phyloP scores from a whole-genome alignment of 2,113 vertebrate species.

The Cyanistes caeruleus region DNA sequence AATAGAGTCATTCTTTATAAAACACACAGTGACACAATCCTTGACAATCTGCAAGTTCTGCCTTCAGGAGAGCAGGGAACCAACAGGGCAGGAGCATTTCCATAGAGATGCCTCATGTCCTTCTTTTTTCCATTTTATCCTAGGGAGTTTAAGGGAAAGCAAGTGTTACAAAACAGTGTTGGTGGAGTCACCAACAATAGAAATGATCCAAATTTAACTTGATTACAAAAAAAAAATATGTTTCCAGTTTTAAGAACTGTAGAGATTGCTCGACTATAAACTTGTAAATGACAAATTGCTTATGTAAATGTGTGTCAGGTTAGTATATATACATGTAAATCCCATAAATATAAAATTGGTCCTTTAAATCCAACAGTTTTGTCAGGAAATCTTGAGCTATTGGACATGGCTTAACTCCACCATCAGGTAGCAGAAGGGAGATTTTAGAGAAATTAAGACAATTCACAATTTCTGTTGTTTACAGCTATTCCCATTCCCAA shows the following conservation, averaged over 20 bases:
- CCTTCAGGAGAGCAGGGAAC: background rate
- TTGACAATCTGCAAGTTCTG: background rate
- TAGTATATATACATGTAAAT: background rate
- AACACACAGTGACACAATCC: accelerated
- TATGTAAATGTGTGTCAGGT: background rate
- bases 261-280: background rate
- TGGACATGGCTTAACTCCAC: background rate
- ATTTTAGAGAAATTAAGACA: background rate
- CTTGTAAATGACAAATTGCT: background rate
- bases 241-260: background rate
- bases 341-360: background rate
- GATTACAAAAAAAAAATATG: background rate
- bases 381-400: background rate
- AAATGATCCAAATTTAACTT: background rate
- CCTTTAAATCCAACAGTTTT: background rate
- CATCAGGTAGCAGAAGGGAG: background rate
- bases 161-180: background rate
- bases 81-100: background rate
- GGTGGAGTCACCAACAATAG: background rate
- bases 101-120: background rate
- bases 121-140: background rate
- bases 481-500: background rate
- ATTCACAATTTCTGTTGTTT: background rate
- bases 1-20: background rate
- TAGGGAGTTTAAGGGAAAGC: background rate